Percentiles rank a stretch among this genome's conserved stretches.
phyloP scores from a whole-genome alignment of 1,140 invertebrate genomes.

The Drosophila virilis region DNA sequence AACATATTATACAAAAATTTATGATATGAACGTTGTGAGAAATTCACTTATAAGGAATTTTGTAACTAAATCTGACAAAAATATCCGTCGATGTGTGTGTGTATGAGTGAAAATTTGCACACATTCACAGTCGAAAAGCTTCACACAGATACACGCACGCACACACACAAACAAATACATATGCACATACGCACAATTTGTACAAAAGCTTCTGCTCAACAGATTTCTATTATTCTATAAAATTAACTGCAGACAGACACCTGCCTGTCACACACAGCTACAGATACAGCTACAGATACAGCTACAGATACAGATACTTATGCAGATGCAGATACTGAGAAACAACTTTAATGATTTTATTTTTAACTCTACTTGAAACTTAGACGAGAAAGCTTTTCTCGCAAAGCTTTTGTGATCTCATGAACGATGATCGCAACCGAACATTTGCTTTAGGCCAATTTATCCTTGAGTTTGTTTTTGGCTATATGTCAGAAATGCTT shows the following conservation, averaged over 20 bases:
- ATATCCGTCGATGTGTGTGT: conserved; percentile 38
- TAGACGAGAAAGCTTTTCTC: conserved; percentile 73
- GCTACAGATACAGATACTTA: conserved; percentile 11
- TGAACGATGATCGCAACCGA: conserved; percentile 8
- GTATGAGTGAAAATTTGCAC: conserved; percentile 60
- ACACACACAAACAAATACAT: conserved; percentile 47
- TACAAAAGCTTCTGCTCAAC: conserved; percentile 42
- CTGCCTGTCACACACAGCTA: conserved; percentile 51
- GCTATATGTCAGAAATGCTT: conserved; percentile 49
- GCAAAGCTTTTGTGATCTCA: conserved; percentile 73
- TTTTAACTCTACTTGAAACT: conserved; percentile 72
- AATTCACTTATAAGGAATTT: conserved; percentile 84
- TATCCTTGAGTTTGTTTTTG: conserved; percentile 76
- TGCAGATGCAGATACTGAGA: conserved; percentile 2
- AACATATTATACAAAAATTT: conserved; percentile 20
- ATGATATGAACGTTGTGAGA: conserved; percentile 56
- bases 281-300: conserved; percentile 22
- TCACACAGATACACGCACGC: conserved; percentile 37
- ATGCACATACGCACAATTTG: conserved; percentile 71
- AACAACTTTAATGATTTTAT: conserved; percentile 60
- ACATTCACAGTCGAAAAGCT: conserved; percentile 54
- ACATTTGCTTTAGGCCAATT: conserved; percentile 54
- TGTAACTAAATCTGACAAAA: conserved; percentile 81
- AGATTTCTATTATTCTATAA: conserved; percentile 64
- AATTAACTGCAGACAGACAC: conserved; percentile 82